phyloP scores from a whole-genome alignment of 2,113 vertebrate genomes.

The Acinonyx jubatus region DNA sequence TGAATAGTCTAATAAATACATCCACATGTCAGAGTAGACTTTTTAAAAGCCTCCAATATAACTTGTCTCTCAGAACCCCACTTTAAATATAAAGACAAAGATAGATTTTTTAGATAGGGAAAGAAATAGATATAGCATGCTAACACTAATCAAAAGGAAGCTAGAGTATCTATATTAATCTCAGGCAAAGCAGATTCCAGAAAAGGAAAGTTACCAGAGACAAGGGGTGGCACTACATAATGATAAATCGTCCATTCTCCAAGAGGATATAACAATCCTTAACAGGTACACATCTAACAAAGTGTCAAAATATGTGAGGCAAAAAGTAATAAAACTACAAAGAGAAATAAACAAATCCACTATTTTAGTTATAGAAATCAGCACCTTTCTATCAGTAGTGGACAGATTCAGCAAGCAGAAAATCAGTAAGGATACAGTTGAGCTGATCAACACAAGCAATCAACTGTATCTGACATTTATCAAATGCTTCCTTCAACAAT shows the following conservation, averaged over 20 bases:
- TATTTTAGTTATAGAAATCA: not conserved
- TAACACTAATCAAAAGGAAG: not conserved
- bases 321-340: not conserved
- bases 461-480: not conserved
- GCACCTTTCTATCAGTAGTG: not conserved
- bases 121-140: not conserved
- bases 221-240: not conserved
- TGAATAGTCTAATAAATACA: not conserved
- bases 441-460: not conserved
- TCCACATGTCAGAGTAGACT: not conserved
- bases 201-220: not conserved
- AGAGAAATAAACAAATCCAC: not conserved
- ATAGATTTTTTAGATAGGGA: not conserved
- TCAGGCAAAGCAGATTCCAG: not conserved
- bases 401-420: not conserved
- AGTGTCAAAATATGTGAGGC: not conserved
- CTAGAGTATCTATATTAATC: not conserved
- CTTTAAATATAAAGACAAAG: not conserved
- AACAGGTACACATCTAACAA: not conserved
- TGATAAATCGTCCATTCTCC: not conserved
- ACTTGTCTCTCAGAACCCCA: not conserved
- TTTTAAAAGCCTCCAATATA: not conserved
- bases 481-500: not conserved
- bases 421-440: not conserved
- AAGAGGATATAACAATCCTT: not conserved